phyloP scores from a whole-genome alignment of 2,113 vertebrate genomes.

The Oryzias melastigma region DNA sequence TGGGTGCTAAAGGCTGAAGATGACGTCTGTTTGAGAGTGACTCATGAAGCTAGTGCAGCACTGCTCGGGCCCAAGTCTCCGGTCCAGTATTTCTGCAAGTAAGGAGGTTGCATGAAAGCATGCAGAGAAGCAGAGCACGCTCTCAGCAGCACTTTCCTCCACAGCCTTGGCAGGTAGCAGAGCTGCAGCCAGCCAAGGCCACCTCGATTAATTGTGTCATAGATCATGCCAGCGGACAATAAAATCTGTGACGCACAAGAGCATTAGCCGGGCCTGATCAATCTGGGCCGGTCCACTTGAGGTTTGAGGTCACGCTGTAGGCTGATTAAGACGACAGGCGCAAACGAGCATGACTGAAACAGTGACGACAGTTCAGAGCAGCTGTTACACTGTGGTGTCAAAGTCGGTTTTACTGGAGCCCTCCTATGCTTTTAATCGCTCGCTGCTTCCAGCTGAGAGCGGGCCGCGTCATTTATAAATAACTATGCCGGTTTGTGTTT shows the following conservation, averaged over 20 bases:
- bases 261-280: constrained; percentile 44
- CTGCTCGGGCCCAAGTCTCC: constrained; percentile 58
- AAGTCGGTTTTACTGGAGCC: constrained; percentile 10
- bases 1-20: constrained; percentile 57
- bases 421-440: background rate
- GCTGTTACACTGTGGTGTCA: constrained; percentile 1
- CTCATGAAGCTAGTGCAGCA: constrained; percentile 73
- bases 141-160: constrained; percentile 50
- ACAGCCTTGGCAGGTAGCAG: constrained; percentile 50
- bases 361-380: constrained; percentile 21
- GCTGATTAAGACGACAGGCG: constrained; percentile 34
- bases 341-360: constrained; percentile 34
- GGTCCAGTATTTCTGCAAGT: constrained; percentile 66
- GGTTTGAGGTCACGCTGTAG: constrained; percentile 44
- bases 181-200: constrained; percentile 48
- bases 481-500: background rate
- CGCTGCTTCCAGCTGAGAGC: background rate
- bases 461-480: background rate
- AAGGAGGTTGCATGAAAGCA: constrained; percentile 59
- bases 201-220: constrained; percentile 56
- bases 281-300: constrained; percentile 35
- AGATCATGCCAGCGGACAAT: constrained; percentile 53
- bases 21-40: constrained; percentile 76
- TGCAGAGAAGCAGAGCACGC: constrained; percentile 47
- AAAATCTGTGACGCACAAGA: constrained; percentile 46